Conservation (phyloP, 2,888 invertebrate genomes). For the Bellardia bayeri region DNA sequence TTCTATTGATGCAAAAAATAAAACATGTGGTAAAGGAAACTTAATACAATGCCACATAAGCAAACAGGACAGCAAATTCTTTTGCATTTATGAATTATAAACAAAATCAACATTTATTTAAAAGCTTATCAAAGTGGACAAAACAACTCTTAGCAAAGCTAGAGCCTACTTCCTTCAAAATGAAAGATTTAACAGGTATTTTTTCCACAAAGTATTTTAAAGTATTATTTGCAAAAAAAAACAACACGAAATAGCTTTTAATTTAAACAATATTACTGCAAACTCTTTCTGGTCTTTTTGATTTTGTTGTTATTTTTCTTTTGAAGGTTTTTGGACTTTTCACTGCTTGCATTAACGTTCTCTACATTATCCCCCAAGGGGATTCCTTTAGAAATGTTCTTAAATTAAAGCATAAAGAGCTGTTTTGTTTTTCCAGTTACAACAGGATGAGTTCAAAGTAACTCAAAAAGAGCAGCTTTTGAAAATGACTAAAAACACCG, state of each 20-base stretch:
- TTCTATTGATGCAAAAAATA: not conserved
- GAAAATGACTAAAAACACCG: not conserved
- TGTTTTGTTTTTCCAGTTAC: not conserved
- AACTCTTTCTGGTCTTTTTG: not conserved
- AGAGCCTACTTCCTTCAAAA: not conserved
- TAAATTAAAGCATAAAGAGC: conserved; percentile 6
- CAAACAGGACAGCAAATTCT: not conserved
- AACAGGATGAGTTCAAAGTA: no score
- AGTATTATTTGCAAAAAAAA: not conserved
- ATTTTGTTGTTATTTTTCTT: not conserved
- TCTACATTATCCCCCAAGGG: conserved; percentile 12
- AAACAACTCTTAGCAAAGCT: not conserved
- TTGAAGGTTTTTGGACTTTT: conserved; percentile 5
- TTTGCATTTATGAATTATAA: not conserved
- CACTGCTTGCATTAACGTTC: no score
- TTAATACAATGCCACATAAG: not conserved
- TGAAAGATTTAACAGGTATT: not conserved
- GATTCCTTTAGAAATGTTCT: conserved; percentile 29
- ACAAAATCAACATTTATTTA: not conserved
- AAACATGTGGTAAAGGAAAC: not conserved
- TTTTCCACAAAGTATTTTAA: not conserved
- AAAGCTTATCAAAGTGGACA: conserved; percentile 31
- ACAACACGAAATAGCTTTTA: not conserved
- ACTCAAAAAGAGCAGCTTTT: not conserved
- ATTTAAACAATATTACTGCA: not conserved